Base-by-base conservation (phyloP, 1,140 invertebrate genomes). In the Psilanteris sp. region DNA sequence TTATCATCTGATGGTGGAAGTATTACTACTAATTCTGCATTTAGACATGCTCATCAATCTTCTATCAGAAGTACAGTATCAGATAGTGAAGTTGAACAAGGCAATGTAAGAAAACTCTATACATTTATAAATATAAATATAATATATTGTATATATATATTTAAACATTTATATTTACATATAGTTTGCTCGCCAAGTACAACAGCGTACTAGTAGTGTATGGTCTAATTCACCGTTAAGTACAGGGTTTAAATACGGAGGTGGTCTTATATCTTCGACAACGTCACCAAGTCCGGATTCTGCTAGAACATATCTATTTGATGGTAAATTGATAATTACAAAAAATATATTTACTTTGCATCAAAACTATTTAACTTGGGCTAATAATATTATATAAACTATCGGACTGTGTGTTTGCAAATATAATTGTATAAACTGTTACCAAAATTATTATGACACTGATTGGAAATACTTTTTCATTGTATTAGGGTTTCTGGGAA, bases 171-270 rank as follows among this genome's bases (percentile, higher is more conserved):
- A 48, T 43, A 20, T 31, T 34, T 43, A 26, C 26, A 4, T 8
- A 43, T 74, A 93, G 92, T 92, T 92, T 79, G 89, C 90, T 0
- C 89, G 91, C 29, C 90, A 91, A 67, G 88, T 91, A n/a, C 95
- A 95, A 79, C 92, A 92, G 54, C 90, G 95, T 16, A 93, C 93
- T n/a, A 92, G 94, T 0, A 97, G 95, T 81, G 92, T 96, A 32
- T 97, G 96, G 93, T 98, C 96, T 2, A 96, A 94, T 88, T 97
- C 96, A 16, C 96, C 95, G 0, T 83, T 97, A 13, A 96, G 94
- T 79, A 93, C 94, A 15, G 95, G 95, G 8, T 96, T 96, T 79
- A 91, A 96, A 2, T 97, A 97, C 55, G 95, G 94, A 4, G 96
- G 96, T 10, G 94, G 94, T 79, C 91, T 97, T 61, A 93, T 97